Conservation (phyloP, 2,888 invertebrate genomes). For the Dryomyza anilis region DNA sequence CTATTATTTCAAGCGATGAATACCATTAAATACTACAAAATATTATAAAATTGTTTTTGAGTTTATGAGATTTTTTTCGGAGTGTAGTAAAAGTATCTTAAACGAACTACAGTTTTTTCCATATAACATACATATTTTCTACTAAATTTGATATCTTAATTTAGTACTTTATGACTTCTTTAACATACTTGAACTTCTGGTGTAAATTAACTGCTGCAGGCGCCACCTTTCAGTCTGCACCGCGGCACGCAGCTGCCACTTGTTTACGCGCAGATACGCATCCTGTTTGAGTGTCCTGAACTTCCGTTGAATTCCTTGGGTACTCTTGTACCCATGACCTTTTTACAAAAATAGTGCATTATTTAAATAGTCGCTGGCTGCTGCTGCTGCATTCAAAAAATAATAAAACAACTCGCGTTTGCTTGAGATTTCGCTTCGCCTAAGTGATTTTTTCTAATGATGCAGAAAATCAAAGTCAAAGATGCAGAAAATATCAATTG, state of each 20-base stretch:
- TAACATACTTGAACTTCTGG: not conserved
- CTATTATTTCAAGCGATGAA: too few relatives aligned
- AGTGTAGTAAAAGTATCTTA: too few relatives aligned
- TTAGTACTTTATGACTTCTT: too few relatives aligned
- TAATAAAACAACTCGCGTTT: not conserved
- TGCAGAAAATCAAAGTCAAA: slow-evolving; percentile 12
- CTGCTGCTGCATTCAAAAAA: too few relatives aligned
- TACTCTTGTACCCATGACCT: not conserved
- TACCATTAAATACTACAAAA: too few relatives aligned
- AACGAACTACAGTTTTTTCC: too few relatives aligned
- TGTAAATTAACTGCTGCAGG: not conserved
- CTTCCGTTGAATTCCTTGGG: not conserved
- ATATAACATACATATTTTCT: too few relatives aligned
- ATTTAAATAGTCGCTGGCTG: not conserved
- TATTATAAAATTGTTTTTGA: too few relatives aligned
- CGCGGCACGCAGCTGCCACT: not conserved
- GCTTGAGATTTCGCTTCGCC: slow-evolving; percentile 17
- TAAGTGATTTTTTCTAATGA: slow-evolving; percentile 19
- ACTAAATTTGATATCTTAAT: too few relatives aligned
- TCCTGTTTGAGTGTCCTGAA: too few relatives aligned
- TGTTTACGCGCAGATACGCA: not conserved
- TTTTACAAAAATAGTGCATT: too few relatives aligned
- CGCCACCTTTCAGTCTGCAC: not conserved
- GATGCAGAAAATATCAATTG: not conserved
- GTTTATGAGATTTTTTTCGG: too few relatives aligned